Base-by-base conservation (phyloP, 2,797 vertebrate species). In the Alosa sapidissima region DNA sequence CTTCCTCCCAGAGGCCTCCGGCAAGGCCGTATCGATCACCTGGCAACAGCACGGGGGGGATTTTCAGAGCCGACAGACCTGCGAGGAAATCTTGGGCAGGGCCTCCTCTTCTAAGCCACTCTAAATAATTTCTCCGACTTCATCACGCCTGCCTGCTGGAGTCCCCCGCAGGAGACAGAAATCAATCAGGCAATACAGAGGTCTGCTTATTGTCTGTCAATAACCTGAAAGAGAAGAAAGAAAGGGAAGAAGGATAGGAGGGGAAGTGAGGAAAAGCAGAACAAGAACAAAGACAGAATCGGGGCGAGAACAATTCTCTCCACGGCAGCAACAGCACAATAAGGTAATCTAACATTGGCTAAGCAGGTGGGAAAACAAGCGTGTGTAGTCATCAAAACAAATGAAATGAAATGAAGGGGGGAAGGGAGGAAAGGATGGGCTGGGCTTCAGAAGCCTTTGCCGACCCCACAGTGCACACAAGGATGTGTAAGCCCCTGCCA, bases 71-170 rank as follows among this genome's bases (percentile, higher is more conserved):
- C 41, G 72, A 16, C 72, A 90, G 89, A 90, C 89, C 85, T 91
- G 92, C 45, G 72, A 85, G 83, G 92, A 91, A 88, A 89, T 90
- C 86, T 91, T 91, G 81, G 81, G 41, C 83, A 87, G 88, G 86
- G 16, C 54, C 19, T 16, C 85, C 89, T 85, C 52, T 84, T 91
- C 88, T 90, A 87, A 93, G 86, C 90, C 91, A 81, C 92, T 93
- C 91, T 91, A 89, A 93, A 93, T 94, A 92, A 94, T 94, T 92
- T 92, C 87, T 84, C 90, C 88, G 88, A 92, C 91, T 93, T 94
- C 92, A 94, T 93, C 92, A 90, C 83, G 87, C 88, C 86, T 91
- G 83, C 89, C 92, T 92, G 88, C 85, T 89, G 86, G 81, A 62
- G 48, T 85, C 85, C 86, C 41, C 89, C 88, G 78, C 5, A 11